Percentiles rank a stretch among this genome's conserved stretches.
Evolutionary conservation across 2,113 vertebrate genomes (phyloP).

Genomic region (Gymnarchus niloticus): DNA sequence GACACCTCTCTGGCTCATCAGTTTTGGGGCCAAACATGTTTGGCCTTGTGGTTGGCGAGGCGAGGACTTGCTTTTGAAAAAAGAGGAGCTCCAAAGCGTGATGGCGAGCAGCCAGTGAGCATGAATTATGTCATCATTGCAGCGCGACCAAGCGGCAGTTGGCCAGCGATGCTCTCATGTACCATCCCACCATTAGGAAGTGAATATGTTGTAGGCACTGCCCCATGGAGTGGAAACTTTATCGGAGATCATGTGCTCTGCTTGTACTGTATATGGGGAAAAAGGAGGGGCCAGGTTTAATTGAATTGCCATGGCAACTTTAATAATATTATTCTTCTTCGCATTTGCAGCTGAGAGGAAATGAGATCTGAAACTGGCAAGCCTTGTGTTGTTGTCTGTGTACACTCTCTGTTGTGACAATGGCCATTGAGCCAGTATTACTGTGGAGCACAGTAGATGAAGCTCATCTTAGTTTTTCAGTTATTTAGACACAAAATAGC

Average conservation of each 20-base stretch:
- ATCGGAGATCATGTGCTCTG: neutral
- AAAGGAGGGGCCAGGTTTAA: neutral
- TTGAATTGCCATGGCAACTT: slow-evolving; percentile 18
- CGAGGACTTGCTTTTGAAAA: neutral
- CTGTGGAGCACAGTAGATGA: neutral
- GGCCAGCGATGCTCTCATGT: neutral
- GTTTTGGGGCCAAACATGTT: neutral
- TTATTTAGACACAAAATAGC: neutral
- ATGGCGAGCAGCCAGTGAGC: neutral
- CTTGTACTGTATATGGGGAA: neutral
- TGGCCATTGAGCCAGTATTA: neutral
- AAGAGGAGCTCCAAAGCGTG: neutral
- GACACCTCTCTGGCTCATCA: neutral
- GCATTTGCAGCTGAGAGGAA: neutral
- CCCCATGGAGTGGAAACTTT: slow-evolving; percentile 3
- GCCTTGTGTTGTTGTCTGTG: neutral
- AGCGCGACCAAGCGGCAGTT: neutral
- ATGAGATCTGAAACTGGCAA: slow-evolving; percentile 10
- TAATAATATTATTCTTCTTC: slow-evolving; percentile 8
- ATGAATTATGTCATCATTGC: neutral
- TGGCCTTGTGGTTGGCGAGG: neutral
- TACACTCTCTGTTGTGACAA: neutral
- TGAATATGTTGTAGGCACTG: neutral
- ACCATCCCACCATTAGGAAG: neutral
- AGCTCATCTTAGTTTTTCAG: neutral